Evolutionary conservation across 2,888 invertebrate species (phyloP), one percentile per base, ranked within the genome.

Genomic region (Keiferia lycopersicella): DNA sequence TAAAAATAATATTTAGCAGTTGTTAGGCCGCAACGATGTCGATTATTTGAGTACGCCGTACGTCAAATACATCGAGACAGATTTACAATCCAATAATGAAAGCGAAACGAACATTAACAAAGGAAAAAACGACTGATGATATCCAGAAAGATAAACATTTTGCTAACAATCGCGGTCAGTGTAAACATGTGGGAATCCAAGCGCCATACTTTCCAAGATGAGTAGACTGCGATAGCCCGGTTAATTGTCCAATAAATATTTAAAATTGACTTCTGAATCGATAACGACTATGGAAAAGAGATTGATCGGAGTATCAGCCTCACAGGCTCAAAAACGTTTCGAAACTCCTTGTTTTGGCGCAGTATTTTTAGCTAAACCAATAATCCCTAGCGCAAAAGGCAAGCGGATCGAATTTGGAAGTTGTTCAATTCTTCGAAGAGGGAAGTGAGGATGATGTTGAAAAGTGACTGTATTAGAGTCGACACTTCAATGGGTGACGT

Each of bases 61-160:
- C 72, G 72, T 73, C 69, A 73, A 73, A 76, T 73, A 71, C 68
- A 68, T 67, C 68, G 72, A 72, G 78, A 80, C 77, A 80, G 80
- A 83, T 83, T 84, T 83, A 84, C 79, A 79, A 76, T 78, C 73
- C 75, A 75, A 78, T 76, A 80, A 78, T 79, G 77, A 78, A 78
- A 78, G 74, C 71, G 71, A 75, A 76, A 72, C 68, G 77, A 78
- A 76, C 77, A 79, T 79, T 79, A 80, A 83, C 80, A 82, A 83
- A 80, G 76, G 75, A 78, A 76, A 77, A 68, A 76, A 77, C 78
- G 81, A 82, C 75, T 78, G 84, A 84, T 79, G 81, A 78, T 83
- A 80, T 79, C 82, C 84, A 84, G 84, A 82, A 72, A 79, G 80
- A 76, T 86, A 86, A 86, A 86, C 85, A 85, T 80, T 80, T 77